Evolutionary conservation across 2,113 vertebrate species (phyloP).

Genomic region (Stigmatopora argus): DNA sequence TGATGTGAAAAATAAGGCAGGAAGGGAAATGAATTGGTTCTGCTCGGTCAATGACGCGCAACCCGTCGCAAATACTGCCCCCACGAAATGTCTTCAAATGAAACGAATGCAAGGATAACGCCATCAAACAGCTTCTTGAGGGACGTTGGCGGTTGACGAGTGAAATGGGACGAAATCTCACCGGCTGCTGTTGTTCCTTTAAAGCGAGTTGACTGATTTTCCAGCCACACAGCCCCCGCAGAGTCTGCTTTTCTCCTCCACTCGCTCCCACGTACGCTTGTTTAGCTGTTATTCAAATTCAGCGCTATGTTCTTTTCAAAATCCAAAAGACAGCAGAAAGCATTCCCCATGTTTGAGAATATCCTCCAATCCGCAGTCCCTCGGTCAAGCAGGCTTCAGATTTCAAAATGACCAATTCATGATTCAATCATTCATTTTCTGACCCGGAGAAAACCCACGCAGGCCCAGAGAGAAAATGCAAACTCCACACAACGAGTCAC

Average conservation of each 20-base stretch:
- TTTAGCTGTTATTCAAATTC: background rate
- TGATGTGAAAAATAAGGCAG: background rate
- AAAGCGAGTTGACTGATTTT: constrained; percentile 18
- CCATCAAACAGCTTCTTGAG: background rate
- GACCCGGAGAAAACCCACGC: no score
- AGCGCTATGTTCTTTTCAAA: background rate
- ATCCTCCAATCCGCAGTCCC: no score
- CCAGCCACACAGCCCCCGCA: constrained; percentile 41
- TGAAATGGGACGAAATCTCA: constrained; percentile 25
- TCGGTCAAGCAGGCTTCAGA: no score
- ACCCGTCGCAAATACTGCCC: background rate
- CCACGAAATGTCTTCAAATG: background rate
- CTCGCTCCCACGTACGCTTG: constrained; percentile 10
- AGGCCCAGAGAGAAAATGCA: no score
- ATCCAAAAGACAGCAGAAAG: no score
- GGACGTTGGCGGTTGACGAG: background rate
- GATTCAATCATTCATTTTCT: no score
- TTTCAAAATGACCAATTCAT: no score
- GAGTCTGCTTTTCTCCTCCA: constrained; percentile 43
- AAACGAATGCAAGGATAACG: background rate
- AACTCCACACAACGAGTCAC: no score
- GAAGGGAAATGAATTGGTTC: constrained; percentile 8
- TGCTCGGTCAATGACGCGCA: constrained; percentile 9
- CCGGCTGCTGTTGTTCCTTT: constrained; percentile 40
- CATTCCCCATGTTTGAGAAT: no score